Evolutionary conservation across 2,113 vertebrate genomes (phyloP).

Genomic region (Nannospalax galili): DNA sequence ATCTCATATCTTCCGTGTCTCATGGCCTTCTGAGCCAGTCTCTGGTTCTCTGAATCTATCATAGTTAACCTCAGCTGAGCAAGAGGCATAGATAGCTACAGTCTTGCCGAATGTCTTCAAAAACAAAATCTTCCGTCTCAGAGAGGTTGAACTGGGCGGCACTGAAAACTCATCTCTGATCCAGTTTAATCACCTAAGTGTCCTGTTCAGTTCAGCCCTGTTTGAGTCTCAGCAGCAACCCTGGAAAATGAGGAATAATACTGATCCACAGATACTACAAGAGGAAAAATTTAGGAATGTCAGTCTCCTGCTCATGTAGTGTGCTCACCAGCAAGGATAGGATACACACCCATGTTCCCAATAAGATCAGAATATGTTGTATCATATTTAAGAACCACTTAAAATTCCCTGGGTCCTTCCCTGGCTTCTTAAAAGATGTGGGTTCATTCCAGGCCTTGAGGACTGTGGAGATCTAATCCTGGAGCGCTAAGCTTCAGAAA

Average conservation of each 20-base stretch:
- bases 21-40: background rate
- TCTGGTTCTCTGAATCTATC: background rate
- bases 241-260: constrained; percentile 36
- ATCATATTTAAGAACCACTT: background rate
- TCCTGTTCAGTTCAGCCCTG: background rate
- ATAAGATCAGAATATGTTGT: background rate
- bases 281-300: constrained; percentile 6
- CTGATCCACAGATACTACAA: constrained; percentile 17
- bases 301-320: background rate
- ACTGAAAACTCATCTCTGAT: background rate
- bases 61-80: background rate
- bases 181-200: background rate
- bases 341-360: background rate
- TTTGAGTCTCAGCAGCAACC: constrained; percentile 25
- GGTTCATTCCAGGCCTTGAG: background rate
- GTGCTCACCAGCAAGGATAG: background rate
- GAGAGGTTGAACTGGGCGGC: background rate
- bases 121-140: background rate
- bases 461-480: background rate
- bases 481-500: background rate
- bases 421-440: constrained; percentile 21
- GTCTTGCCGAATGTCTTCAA: background rate
- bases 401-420: background rate
- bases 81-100: background rate
- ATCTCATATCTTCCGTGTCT: background rate